Percentiles rank a stretch among this genome's conserved stretches.
Conservation (phyloP, 2,888 invertebrate species). For the Amblyteles armatorius region DNA sequence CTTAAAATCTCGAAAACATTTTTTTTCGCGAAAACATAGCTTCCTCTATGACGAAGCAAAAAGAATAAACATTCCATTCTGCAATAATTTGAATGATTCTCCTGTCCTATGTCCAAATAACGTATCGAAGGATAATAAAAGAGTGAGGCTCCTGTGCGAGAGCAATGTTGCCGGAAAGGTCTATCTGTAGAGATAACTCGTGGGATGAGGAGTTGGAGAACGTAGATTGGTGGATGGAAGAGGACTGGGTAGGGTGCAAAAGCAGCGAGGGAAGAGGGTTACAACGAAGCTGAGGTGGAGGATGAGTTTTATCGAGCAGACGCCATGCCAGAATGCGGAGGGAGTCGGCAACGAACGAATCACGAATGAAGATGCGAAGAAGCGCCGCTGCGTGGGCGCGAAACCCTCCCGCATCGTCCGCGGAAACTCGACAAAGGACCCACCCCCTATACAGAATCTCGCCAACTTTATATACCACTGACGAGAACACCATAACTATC, state of each 20-base stretch:
- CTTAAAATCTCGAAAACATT: too few relatives aligned
- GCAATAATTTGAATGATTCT: conserved; percentile 30
- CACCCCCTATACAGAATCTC: conserved; percentile 46
- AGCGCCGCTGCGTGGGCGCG: conserved; percentile 59
- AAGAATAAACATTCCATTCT: not conserved
- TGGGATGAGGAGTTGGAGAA: conserved; percentile 51
- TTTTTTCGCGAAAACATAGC: too few relatives aligned
- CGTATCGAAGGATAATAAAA: conserved; percentile 46
- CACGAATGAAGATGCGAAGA: conserved; percentile 73
- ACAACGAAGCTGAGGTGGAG: conserved; percentile 41
- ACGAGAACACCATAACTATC: conserved; percentile 12
- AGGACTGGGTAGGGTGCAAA: conserved; percentile 46
- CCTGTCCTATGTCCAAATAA: conserved; percentile 1
- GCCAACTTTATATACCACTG: conserved; percentile 29
- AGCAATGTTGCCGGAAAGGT: conserved; percentile 40
- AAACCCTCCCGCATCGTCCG: conserved; percentile 53
- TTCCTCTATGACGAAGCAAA: too few relatives aligned
- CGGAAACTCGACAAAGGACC: conserved; percentile 64
- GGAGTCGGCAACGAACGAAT: conserved; percentile 73
- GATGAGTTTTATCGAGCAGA: conserved; percentile 70
- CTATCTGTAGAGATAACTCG: conserved; percentile 31
- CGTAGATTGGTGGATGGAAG: conserved; percentile 59
- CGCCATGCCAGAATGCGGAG: conserved; percentile 69
- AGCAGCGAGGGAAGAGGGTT: conserved; percentile 42
- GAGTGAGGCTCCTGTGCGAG: conserved; percentile 59